Conservation (phyloP, 2,113 vertebrate species). For the Raja brachyura region DNA sequence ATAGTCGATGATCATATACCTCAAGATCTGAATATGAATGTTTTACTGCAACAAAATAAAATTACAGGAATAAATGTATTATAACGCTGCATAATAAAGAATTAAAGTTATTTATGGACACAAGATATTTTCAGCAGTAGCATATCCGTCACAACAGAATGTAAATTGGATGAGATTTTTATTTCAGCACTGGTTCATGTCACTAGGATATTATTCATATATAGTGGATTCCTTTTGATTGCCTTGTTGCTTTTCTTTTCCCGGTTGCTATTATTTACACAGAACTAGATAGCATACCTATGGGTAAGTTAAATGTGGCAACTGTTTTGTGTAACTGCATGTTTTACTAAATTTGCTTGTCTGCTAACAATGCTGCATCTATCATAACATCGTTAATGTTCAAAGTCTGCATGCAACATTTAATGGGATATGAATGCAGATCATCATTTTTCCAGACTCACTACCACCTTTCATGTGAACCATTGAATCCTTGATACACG, state of each 20-base stretch:
- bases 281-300: constrained; percentile 90
- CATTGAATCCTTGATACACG: constrained; percentile 13
- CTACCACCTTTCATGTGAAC: constrained; percentile 39
- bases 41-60: not conserved
- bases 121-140: not conserved
- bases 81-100: too few species aligned
- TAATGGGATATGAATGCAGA: constrained; percentile 42
- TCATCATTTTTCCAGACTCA: constrained; percentile 46
- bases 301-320: constrained; percentile 82
- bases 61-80: not conserved
- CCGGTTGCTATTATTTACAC: constrained; percentile 76
- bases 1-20: not conserved
- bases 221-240: constrained; percentile 77
- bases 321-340: constrained; percentile 64
- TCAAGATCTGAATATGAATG: not conserved
- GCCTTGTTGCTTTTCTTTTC: constrained; percentile 73
- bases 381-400: constrained; percentile 48
- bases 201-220: constrained; percentile 45
- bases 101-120: not conserved
- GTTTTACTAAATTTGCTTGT: constrained; percentile 65
- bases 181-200: constrained; percentile 24
- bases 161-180: not conserved
- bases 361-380: constrained; percentile 63
- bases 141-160: not conserved
- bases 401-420: constrained; percentile 58